Evolutionary conservation across 23 tunicate species (phyloP).

Genomic region (Clavelina lepadiformis): DNA sequence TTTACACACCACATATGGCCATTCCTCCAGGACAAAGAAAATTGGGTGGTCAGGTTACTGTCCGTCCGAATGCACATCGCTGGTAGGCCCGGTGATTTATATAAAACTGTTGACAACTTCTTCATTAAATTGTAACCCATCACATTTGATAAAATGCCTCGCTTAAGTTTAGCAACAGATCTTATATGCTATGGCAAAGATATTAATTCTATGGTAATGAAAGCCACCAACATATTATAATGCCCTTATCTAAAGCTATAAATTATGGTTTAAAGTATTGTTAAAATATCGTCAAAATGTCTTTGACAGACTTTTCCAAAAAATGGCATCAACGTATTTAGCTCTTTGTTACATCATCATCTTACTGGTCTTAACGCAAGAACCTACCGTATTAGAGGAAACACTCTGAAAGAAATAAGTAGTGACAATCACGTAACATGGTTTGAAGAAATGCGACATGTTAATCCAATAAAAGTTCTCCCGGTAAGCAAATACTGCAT

Average conservation of each 20-base stretch:
- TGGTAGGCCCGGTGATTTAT: constrained; percentile 16
- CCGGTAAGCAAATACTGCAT: constrained; percentile 54
- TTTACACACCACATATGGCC: constrained; percentile 50
- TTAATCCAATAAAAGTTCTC: constrained; percentile 31
- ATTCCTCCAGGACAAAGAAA: constrained; percentile 56
- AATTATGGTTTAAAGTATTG: too few relatives aligned
- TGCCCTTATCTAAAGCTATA: too few relatives aligned
- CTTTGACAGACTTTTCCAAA: constrained; percentile 49
- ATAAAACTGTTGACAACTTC: not conserved
- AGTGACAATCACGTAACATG: constrained; percentile 69
- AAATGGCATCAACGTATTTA: constrained; percentile 59
- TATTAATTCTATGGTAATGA: too few relatives aligned
- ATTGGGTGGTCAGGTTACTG: constrained; percentile 52
- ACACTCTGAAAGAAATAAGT: constrained; percentile 17
- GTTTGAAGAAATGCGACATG: constrained; percentile 44
- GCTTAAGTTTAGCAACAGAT: too few relatives aligned
- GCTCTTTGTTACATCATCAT: constrained; percentile 62
- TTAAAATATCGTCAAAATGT: too few relatives aligned
- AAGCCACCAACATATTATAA: too few relatives aligned
- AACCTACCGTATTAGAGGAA: constrained; percentile 25
- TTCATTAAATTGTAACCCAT: too few relatives aligned
- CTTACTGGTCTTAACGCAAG: constrained; percentile 46
- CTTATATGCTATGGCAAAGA: too few relatives aligned
- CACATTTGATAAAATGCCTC: too few relatives aligned
- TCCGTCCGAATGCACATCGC: constrained; percentile 46